Evolutionary conservation across 2,113 vertebrate genomes (phyloP), one percentile per base, ranked within the genome.

Genomic region (Tangachromis dhanisi): DNA sequence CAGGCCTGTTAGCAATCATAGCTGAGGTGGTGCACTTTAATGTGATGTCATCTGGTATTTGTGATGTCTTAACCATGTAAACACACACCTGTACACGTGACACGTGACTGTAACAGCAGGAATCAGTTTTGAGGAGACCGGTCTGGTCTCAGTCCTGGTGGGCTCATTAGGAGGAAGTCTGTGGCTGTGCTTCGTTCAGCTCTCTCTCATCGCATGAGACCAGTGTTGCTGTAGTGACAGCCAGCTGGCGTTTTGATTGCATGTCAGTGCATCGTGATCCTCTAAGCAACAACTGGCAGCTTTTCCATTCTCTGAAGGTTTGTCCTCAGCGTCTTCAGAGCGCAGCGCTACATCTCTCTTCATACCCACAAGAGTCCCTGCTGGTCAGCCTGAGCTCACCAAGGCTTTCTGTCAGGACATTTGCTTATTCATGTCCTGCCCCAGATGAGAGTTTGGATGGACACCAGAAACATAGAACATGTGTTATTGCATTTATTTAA

Each of bases 1-100:
- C 92, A 90, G 85, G 93, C 83, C 93, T 94, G 94, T 89, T 94
- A 86, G 85, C 84, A 89, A 92, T 96, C 93, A 92, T 2, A 10
- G 92, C 49, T 68, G 79, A 88, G 89, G 90, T 89, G 84, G 90
- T 93, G 86, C 31, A 71, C 68, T 92, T 26, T 86, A 51, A 84
- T 92, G 89, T 83, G 17, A 81, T 85, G 40, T 78, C 76, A 87
- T 88, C 82, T 61, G 76, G 91, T 78, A 84, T 90, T 71, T 42
- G 59, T 78, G 83, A 86, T 80, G 57, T 86, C 35, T 76, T 59
- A 89, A 47, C 2, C 84, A 51, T 82, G 84, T 78, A 81, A 51
- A 51, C 79, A 91, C 47, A 89, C 40, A 78, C 35, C 24, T 83
- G 19, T 35, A 78, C 78, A 76, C 10, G 45, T 10, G 24, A 40